Percentiles rank a stretch among this genome's conserved stretches.
Conservation (phyloP, 2,888 invertebrate species). For the Callyntrura guangdongensis region DNA sequence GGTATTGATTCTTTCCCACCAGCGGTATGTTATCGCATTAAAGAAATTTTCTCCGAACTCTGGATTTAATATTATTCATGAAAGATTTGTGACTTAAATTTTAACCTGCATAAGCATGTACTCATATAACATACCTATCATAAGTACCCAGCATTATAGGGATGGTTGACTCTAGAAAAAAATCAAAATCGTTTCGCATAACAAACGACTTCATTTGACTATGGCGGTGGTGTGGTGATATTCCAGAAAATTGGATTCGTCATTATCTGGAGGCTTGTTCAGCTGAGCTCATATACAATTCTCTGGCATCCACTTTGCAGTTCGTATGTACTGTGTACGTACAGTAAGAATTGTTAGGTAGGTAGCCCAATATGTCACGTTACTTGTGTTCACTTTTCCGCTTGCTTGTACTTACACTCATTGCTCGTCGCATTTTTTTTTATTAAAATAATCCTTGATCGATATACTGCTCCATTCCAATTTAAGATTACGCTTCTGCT, state of each 20-base stretch:
- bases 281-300: conserved; percentile 26
- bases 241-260: conserved; percentile 57
- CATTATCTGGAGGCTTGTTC: conserved; percentile 49
- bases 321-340: neutral
- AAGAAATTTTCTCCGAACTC: conserved; percentile 20
- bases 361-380: neutral
- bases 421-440: neutral
- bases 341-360: neutral
- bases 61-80: conserved; percentile 20
- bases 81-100: conserved; percentile 30
- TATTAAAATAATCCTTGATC: conserved; percentile 15
- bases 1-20: neutral
- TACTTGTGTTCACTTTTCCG: neutral
- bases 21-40: conserved; percentile 11
- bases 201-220: conserved; percentile 17
- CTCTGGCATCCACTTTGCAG: neutral
- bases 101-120: neutral
- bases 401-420: neutral
- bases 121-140: neutral
- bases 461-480: neutral
- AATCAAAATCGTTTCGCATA: neutral
- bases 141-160: no score
- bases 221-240: neutral
- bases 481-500: neutral
- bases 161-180: neutral